phyloP scores from a whole-genome alignment of 37 sponge, comb jelly and placozoan genomes.

The Haliclona indistincta region DNA sequence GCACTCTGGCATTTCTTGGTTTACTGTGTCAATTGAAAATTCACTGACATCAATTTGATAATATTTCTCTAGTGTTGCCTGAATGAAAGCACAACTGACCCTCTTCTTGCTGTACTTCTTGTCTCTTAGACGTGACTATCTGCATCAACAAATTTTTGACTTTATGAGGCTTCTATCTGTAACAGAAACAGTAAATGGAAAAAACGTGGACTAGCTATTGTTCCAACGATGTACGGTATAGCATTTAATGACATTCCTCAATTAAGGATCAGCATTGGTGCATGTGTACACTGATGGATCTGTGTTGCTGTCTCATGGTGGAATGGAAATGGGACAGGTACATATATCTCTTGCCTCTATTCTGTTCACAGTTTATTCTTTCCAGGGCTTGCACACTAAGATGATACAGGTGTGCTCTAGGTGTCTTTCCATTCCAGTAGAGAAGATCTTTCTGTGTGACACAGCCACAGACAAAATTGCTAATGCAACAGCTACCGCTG shows the following conservation, averaged over 20 bases:
- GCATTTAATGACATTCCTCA: constrained; percentile 52
- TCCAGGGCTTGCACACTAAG: constrained; percentile 87
- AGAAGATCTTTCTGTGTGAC: constrained; percentile 68
- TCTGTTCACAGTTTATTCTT: neutral
- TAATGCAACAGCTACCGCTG: constrained; percentile 79
- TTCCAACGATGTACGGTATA: constrained; percentile 82
- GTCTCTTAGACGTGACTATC: no score
- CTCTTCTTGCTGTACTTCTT: no score
- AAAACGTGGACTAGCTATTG: constrained; percentile 75
- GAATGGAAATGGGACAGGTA: constrained; percentile 87
- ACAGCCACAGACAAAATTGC: constrained; percentile 72
- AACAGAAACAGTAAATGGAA: constrained; percentile 43
- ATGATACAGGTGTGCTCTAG: constrained; percentile 84
- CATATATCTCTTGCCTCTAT: neutral
- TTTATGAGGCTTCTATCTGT: no score
- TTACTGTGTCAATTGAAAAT: no score
- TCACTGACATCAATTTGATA: no score
- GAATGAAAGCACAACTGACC: no score
- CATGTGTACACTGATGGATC: constrained; percentile 82
- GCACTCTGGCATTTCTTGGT: no score
- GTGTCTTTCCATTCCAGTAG: constrained; percentile 57
- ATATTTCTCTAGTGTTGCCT: no score
- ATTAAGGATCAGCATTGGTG: constrained; percentile 80
- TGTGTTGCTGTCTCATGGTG: constrained; percentile 85
- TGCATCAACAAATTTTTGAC: no score